Base-by-base conservation (phyloP, 1,140 invertebrate genomes). In the Stenopsyche tienmushanensis region DNA sequence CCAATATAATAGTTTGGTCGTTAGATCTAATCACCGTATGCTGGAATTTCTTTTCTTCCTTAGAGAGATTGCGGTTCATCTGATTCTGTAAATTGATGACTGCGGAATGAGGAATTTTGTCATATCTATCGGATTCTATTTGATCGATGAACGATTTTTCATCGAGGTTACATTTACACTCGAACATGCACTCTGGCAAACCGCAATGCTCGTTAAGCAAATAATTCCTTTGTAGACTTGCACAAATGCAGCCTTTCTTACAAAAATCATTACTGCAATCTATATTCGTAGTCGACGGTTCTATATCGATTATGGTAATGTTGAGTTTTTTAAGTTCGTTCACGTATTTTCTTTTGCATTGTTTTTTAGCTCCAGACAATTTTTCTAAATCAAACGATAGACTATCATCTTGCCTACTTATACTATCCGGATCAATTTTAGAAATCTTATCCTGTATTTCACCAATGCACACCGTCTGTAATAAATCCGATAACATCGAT, bases 191-290 rank as follows among this genome's bases (percentile, higher is more conserved):
- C 17, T 76, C 65, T 1, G 71, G 44, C 65, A 73, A 70, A 23
- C 75, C 74, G 65, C 81, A 83, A 70, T 82, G 80, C 45, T 74
- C 44, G 13, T 73, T 68, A 3, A 73, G 60, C n/a, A 73, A 53
- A 23, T 68, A 63, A 29, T 69, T 62, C 39, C 66, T 65, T 42
- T 69, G 39, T 10, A 82, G 70, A 65, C 76, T 80, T n/a, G 73
- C 72, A 68, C 81, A 83, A 3, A 83, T 72, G 66, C 81, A 83
- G 1, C 80, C 81, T 7, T 81, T 66, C 59, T 66, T 68, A 68
- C 81, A 83, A 64, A 70, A 76, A 23, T 71, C 67, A 53, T 78
- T 75, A 2, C 52, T 62, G 67, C 80, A 81, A 49, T 50, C 63
- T 39, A 29, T 50, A 44, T 72, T 68, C 25, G 54, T 57, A 21